phyloP scores from a whole-genome alignment of 2,888 invertebrate genomes.

The Thyatira batis region DNA sequence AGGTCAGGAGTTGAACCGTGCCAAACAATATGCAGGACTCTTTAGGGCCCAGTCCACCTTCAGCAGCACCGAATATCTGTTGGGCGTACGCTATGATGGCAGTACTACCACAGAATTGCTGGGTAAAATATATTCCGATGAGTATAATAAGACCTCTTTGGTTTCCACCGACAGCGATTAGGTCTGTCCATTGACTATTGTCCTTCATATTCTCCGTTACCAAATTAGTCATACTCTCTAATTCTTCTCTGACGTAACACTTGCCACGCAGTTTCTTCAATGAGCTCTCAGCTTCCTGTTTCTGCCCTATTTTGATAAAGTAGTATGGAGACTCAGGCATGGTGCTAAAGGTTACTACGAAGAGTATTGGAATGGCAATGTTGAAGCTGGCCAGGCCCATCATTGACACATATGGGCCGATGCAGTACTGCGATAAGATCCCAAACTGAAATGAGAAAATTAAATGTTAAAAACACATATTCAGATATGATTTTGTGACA shows the following conservation, averaged over 20 bases:
- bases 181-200: conserved; percentile 72
- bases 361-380: conserved; percentile 78
- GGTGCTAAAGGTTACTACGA: conserved; percentile 80
- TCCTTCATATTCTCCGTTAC: conserved; percentile 80
- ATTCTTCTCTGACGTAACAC: conserved; percentile 78
- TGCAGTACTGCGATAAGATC: conserved; percentile 82
- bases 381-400: conserved; percentile 80
- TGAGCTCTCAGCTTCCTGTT: conserved; percentile 79
- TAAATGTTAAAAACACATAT: background rate
- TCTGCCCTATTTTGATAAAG: conserved; percentile 72
- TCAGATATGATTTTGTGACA: too few species aligned
- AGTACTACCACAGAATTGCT: conserved; percentile 84
- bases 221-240: conserved; percentile 77
- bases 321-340: conserved; percentile 87
- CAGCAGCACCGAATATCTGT: conserved; percentile 83
- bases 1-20: conserved; percentile 78
- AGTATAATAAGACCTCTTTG: conserved; percentile 82
- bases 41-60: conserved; percentile 69
- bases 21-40: conserved; percentile 80
- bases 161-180: conserved; percentile 73
- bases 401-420: conserved; percentile 83
- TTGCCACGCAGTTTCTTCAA: conserved; percentile 82
- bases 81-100: conserved; percentile 83
- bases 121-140: conserved; percentile 82
- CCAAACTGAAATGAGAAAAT: conserved; percentile 72